phyloP scores from a whole-genome alignment of 1,140 invertebrate genomes.

The Neodiprion pinetum region DNA sequence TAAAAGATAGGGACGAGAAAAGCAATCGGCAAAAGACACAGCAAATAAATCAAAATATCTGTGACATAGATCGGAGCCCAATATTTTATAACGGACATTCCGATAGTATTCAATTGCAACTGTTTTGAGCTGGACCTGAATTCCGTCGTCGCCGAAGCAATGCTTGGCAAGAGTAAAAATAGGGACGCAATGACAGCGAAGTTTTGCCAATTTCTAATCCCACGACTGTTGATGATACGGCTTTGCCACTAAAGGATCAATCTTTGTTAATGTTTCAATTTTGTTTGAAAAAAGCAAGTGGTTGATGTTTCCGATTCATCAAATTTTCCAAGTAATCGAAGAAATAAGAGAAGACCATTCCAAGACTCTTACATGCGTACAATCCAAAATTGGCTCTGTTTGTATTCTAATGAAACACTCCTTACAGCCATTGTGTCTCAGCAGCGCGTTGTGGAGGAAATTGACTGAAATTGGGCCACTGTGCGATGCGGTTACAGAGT shows the following conservation, averaged over 20 bases:
- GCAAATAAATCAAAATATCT: conserved; percentile 31
- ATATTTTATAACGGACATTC: conserved; percentile 29
- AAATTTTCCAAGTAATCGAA: conserved; percentile 10
- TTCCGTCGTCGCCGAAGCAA: conserved; percentile 34
- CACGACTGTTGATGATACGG: conserved; percentile 25
- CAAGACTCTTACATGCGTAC: conserved; percentile 26
- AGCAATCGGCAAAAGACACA: conserved; percentile 15
- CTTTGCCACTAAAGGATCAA: conserved; percentile 34
- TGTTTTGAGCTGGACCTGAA: conserved; percentile 28
- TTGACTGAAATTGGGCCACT: conserved; percentile 60
- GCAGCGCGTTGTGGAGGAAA: conserved; percentile 58
- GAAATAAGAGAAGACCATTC: not conserved
- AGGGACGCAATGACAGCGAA: conserved; percentile 32
- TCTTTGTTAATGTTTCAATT: not conserved
- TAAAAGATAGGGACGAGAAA: conserved; percentile 8
- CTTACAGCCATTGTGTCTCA: conserved; percentile 40
- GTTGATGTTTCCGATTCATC: conserved; percentile 1
- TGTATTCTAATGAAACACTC: conserved; percentile 30
- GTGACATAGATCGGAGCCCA: conserved; percentile 35
- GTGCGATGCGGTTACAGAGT: conserved; percentile 57
- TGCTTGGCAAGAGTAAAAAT: conserved; percentile 33
- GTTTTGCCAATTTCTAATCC: conserved; percentile 34
- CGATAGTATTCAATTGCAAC: conserved; percentile 33
- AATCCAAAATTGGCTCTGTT: conserved; percentile 29
- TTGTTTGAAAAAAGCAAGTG: not conserved